Evolutionary conservation across 2,113 vertebrate genomes (phyloP), one percentile per base, ranked within the genome.

Genomic region (Elanoides forficatus): DNA sequence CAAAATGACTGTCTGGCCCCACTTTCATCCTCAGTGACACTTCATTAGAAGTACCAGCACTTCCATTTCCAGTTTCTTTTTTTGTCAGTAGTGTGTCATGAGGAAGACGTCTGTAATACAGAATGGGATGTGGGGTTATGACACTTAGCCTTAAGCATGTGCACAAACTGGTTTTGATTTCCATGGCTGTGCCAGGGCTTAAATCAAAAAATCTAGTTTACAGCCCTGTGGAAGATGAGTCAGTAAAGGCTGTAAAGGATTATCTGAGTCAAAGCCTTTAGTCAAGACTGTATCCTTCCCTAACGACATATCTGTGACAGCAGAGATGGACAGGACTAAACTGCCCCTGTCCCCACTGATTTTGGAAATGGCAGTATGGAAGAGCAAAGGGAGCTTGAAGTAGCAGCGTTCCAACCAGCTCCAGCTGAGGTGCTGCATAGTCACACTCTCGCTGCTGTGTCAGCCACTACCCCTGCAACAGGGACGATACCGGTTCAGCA

Each of bases 391-490:
- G 29, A 80, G 22, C 30, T 47, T 0, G 1, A 66, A 38, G 13
- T 26, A 65, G 32, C 47, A 55, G 42, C 2, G 5, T 26, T 16
- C 26, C 60, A 40, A 21, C 6, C 45, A 52, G 17, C 23, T 62
- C 22, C 45, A 56, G 36, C 13, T 72, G 87, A 68, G n/a, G 19
- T 38, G 32, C 30, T 72, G 48, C 5, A 2, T 4, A 21, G 21
- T 40, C 52, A 34, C 38, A 7, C 11, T 36, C 43, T 9, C 1
- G 0, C 2, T 59, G 22, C 21, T 58, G 2, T 10, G 2, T 4
- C 32, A 73, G 9, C 4, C 56, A 42, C 50, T 53, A 7, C 9
- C 3, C 22, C 50, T 50, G 25, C 36, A 76, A 2, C 4, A 40
- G 36, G 20, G 13, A 16, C 11, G 26, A 15, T 1, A 32, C 22